These are phyloP conservation scores for Peromyscus polionotus DNA, from an alignment of 2,113 vertebrate genomes.

Conservation along the genomic window DNA sequence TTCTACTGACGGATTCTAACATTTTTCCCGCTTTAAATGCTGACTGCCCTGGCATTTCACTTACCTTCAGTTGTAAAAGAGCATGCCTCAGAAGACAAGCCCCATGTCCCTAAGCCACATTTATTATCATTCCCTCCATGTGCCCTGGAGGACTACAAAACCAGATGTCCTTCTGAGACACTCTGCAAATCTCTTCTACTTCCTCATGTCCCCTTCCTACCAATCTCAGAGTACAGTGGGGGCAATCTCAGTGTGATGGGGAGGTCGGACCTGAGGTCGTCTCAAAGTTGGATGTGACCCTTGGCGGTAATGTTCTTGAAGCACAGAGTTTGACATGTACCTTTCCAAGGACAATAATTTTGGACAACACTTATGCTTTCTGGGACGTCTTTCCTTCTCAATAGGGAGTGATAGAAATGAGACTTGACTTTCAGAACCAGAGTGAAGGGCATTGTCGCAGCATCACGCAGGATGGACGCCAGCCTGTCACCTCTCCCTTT, in stretches of 20 bases:
- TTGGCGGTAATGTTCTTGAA: background rate
- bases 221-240: background rate
- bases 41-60: conserved; percentile 50
- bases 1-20: conserved; percentile 1
- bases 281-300: background rate
- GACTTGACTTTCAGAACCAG: conserved; percentile 1
- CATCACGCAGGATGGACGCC: background rate
- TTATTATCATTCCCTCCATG: background rate
- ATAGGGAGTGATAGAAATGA: background rate
- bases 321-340: background rate
- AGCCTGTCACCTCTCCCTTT: background rate
- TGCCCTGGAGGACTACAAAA: conserved; percentile 35
- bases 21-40: conserved; percentile 28
- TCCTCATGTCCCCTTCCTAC: background rate
- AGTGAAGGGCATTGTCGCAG: background rate
- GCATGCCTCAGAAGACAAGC: background rate
- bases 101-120: background rate
- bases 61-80: conserved; percentile 29
- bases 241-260: background rate
- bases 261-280: background rate
- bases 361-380: background rate
- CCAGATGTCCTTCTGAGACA: conserved; percentile 2
- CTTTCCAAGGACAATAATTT: background rate
- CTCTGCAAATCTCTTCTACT: background rate
- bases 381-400: background rate